Percentiles rank a stretch among this genome's conserved stretches.
Conservation (phyloP, 1,140 invertebrate genomes). For the Zaprionus ornatus region DNA sequence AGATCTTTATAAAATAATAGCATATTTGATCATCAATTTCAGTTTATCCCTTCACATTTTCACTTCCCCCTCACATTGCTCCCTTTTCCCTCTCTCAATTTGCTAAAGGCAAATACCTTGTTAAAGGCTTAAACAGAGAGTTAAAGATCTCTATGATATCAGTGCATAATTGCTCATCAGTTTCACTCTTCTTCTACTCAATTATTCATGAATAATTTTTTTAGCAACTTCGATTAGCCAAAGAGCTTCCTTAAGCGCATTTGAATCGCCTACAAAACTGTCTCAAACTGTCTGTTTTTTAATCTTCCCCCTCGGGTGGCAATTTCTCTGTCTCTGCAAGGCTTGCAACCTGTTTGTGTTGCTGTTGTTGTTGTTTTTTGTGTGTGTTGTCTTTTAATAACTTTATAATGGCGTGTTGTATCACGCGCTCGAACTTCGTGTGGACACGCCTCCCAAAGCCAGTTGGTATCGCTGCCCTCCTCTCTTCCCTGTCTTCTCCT, state of each 20-base stretch:
- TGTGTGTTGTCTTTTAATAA: constrained; percentile 73
- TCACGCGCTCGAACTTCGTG: constrained; percentile 68
- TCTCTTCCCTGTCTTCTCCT: background rate
- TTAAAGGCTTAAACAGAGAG: too few relatives aligned
- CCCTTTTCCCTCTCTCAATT: too few relatives aligned
- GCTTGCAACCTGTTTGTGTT: constrained; percentile 37
- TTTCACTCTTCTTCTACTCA: too few relatives aligned
- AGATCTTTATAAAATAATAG: too few relatives aligned
- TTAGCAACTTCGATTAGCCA: background rate
- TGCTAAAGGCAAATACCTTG: too few relatives aligned
- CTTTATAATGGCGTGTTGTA: constrained; percentile 81
- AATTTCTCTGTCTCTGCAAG: constrained; percentile 3
- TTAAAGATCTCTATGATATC: too few relatives aligned
- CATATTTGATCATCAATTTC: too few relatives aligned
- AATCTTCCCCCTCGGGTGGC: background rate
- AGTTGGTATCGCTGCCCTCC: constrained; percentile 2
- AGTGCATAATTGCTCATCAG: too few relatives aligned
- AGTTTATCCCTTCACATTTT: too few relatives aligned
- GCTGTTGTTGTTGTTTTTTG: constrained; percentile 16
- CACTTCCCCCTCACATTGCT: too few relatives aligned
- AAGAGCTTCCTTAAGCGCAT: constrained; percentile 20
- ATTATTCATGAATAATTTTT: background rate
- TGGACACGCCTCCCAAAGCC: constrained; percentile 56
- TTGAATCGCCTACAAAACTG: constrained; percentile 15
- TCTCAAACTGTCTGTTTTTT: background rate